Conservation (phyloP, 1,140 invertebrate genomes). For the Lepidurus couesii region DNA sequence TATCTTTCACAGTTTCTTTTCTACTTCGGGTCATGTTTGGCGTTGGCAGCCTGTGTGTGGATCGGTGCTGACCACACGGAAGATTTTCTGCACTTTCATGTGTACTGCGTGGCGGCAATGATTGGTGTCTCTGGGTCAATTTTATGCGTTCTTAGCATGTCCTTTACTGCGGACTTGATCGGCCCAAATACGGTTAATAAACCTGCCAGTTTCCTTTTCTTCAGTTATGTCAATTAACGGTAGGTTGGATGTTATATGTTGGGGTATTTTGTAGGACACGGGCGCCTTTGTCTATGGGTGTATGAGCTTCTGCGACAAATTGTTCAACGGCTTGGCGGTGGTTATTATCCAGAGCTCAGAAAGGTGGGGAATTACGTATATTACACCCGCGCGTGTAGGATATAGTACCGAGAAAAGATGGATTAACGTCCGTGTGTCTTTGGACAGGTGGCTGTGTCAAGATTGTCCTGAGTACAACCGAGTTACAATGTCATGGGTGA, state of each 20-base stretch:
- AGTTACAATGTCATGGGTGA: constrained; percentile 9
- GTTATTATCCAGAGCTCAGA: constrained; percentile 63
- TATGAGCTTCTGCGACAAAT: constrained; percentile 92
- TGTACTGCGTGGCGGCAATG: constrained; percentile 25
- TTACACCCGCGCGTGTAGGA: background rate
- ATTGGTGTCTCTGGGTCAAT: constrained; percentile 34
- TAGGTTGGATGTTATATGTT: background rate
- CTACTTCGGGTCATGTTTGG: background rate
- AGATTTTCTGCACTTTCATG: background rate
- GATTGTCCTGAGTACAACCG: constrained; percentile 15
- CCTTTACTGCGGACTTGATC: constrained; percentile 33
- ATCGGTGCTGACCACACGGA: background rate
- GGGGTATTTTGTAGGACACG: constrained; percentile 49
- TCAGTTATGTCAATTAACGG: background rate
- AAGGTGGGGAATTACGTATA: constrained; percentile 22
- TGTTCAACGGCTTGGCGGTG: constrained; percentile 78
- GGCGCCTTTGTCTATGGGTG: constrained; percentile 95
- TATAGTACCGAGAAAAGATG: background rate
- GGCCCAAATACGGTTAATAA: constrained; percentile 32
- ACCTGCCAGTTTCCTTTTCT: background rate
- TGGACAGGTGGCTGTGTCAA: constrained; percentile 13
- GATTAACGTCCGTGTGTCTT: constrained; percentile 5
- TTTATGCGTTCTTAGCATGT: constrained; percentile 30
- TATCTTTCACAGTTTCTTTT: background rate
- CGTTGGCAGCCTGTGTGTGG: constrained; percentile 13